Conservation (phyloP, 53 echinoderm and acorn worm species). For the Pentamera pediparva region DNA sequence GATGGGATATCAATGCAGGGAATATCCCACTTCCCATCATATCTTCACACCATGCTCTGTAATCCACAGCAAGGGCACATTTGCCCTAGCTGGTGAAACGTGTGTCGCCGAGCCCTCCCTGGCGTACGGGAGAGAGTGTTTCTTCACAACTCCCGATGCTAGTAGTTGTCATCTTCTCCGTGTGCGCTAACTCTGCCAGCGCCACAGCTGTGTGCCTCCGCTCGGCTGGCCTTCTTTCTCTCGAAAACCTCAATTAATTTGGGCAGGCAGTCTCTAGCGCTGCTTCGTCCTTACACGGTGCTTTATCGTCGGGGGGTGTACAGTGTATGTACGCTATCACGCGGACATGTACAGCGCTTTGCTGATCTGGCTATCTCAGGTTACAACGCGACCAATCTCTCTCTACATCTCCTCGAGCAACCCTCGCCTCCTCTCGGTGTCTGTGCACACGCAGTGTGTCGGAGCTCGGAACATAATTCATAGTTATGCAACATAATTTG, state of each 20-base stretch:
- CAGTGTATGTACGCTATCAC: too few relatives aligned
- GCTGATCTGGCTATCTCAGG: neutral
- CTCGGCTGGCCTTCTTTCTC: neutral
- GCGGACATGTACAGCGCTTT: too few relatives aligned
- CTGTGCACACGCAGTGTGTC: neutral
- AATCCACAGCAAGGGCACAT: conserved; percentile 7
- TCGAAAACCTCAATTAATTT: conserved; percentile 33
- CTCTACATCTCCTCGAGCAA: too few relatives aligned
- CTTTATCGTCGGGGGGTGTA: too few relatives aligned
- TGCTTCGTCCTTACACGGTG: too few relatives aligned
- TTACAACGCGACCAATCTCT: too few relatives aligned
- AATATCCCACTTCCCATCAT: neutral
- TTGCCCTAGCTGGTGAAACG: too few relatives aligned
- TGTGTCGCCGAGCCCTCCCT: conserved; percentile 7
- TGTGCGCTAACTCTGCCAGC: conserved; percentile 25
- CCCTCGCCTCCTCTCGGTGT: too few relatives aligned
- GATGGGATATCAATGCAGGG: conserved; percentile 4
- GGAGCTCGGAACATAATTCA: conserved; percentile 13
- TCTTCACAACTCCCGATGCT: conserved; percentile 17
- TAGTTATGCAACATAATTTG: conserved; percentile 31
- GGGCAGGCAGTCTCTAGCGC: too few relatives aligned
- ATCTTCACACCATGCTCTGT: conserved; percentile 11
- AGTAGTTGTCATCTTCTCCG: conserved; percentile 20
- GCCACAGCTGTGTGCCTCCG: conserved; percentile 25
- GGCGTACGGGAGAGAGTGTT: conserved; percentile 19